phyloP scores from a whole-genome alignment of 2,113 vertebrate species.

The Mobula birostris region DNA sequence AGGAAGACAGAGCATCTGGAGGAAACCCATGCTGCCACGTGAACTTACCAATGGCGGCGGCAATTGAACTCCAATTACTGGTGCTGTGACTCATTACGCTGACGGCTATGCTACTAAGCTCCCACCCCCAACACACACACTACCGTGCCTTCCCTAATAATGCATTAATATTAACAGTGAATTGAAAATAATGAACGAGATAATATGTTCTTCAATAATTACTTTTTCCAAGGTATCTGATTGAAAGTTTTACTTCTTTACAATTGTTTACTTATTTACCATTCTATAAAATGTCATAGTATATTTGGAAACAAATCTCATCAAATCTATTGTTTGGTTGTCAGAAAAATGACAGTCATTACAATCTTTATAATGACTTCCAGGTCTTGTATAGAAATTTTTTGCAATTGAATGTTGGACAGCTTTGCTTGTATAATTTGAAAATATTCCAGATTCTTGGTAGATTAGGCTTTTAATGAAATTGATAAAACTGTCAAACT shows the following conservation, averaged over 20 bases:
- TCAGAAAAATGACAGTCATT: not conserved
- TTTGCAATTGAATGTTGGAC: not conserved
- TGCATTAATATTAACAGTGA: not conserved
- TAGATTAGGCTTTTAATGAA: not conserved
- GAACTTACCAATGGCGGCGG: too few relatives aligned
- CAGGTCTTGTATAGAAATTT: not conserved
- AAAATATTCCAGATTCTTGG: not conserved
- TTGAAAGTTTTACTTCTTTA: not conserved
- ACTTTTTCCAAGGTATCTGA: not conserved
- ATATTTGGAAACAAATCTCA: not conserved
- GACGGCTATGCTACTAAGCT: too few relatives aligned
- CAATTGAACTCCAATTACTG: too few relatives aligned
- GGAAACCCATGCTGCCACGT: too few relatives aligned
- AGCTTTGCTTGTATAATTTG: not conserved
- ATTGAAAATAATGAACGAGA: not conserved
- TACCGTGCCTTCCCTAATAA: too few relatives aligned
- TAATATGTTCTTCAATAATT: not conserved
- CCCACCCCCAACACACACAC: too few relatives aligned
- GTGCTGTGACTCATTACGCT: too few relatives aligned
- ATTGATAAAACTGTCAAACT: not conserved
- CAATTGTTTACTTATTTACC: not conserved
- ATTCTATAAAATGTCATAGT: not conserved
- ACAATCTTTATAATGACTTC: conserved; percentile 3
- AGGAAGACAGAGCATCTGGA: too few relatives aligned
- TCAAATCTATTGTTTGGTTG: not conserved